phyloP scores from a whole-genome alignment of 2,888 invertebrate species.

The Lepetodrilus schrolli region DNA sequence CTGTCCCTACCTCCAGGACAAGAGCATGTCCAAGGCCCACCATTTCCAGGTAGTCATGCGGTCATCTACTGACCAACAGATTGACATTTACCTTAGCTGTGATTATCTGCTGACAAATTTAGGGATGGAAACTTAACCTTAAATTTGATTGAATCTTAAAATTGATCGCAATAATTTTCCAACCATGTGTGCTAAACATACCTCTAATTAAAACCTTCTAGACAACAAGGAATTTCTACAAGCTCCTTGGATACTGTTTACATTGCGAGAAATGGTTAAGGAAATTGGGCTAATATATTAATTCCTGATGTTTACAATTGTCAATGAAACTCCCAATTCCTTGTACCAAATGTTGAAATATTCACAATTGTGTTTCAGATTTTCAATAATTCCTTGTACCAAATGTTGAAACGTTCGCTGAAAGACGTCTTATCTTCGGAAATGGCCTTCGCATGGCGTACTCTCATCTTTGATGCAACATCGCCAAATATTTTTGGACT shows the following conservation, averaged over 20 bases:
- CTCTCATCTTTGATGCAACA: constrained; percentile 70
- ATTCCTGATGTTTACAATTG: too few species aligned
- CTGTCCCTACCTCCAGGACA: constrained; percentile 70
- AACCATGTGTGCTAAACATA: too few species aligned
- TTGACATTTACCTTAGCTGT: neutral
- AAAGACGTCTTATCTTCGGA: constrained; percentile 67
- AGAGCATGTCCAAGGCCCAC: constrained; percentile 66
- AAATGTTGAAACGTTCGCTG: constrained; percentile 65
- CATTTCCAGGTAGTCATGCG: constrained; percentile 72
- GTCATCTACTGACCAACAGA: neutral
- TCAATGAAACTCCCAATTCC: too few species aligned
- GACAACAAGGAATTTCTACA: too few species aligned
- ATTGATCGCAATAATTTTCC: too few species aligned
- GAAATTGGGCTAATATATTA: too few species aligned
- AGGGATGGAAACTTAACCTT: too few species aligned
- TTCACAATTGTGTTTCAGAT: constrained; percentile 64
- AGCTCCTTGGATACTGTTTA: too few species aligned
- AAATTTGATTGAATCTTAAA: too few species aligned
- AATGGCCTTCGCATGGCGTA: constrained; percentile 73
- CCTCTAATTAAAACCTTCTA: too few species aligned
- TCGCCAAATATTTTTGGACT: constrained; percentile 68
- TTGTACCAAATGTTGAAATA: too few species aligned
- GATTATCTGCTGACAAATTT: neutral
- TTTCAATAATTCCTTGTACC: constrained; percentile 72
- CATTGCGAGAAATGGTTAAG: too few species aligned